Evolutionary conservation across 2,888 invertebrate genomes (phyloP).

Genomic region (Polia nebulosa): DNA sequence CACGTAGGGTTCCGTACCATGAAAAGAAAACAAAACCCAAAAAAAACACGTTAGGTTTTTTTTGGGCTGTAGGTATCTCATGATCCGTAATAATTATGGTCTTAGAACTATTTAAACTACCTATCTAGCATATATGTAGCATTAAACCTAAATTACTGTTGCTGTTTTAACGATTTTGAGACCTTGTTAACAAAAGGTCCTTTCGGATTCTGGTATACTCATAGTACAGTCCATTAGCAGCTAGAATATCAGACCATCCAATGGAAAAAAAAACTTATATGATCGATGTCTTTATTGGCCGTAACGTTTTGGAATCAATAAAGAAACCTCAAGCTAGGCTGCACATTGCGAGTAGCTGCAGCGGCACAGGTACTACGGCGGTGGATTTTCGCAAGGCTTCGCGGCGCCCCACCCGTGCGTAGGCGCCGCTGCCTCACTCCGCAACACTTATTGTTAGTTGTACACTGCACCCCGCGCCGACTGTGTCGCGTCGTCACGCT

Average conservation of each 20-base stretch:
- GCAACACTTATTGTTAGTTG: conserved; percentile 69
- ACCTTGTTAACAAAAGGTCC: conserved; percentile 23
- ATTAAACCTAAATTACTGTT: conserved; percentile 3
- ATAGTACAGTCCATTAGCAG: neutral
- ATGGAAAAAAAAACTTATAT: neutral
- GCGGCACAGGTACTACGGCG: conserved; percentile 65
- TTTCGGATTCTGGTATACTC: neutral
- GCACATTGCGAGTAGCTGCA: conserved; percentile 67
- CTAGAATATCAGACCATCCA: neutral
- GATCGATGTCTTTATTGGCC: conserved; percentile 9
- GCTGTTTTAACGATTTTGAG: conserved; percentile 19
- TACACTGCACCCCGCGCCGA: conserved; percentile 79
- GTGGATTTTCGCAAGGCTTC: conserved; percentile 89
- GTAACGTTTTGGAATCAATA: conserved; percentile 28
- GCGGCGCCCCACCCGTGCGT: conserved; percentile 84
- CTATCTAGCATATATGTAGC: conserved; percentile 10
- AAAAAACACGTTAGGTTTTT: no score
- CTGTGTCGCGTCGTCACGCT: conserved; percentile 73
- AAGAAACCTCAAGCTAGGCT: conserved; percentile 35
- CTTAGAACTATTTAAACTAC: neutral
- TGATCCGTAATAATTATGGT: no score
- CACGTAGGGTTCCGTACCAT: no score
- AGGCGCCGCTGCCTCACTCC: conserved; percentile 79
- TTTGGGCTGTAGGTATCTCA: no score
- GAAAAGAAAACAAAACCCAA: no score